Evolutionary conservation across 2,797 vertebrate species (phyloP).

Genomic region (Gymnopithys bicolor): DNA sequence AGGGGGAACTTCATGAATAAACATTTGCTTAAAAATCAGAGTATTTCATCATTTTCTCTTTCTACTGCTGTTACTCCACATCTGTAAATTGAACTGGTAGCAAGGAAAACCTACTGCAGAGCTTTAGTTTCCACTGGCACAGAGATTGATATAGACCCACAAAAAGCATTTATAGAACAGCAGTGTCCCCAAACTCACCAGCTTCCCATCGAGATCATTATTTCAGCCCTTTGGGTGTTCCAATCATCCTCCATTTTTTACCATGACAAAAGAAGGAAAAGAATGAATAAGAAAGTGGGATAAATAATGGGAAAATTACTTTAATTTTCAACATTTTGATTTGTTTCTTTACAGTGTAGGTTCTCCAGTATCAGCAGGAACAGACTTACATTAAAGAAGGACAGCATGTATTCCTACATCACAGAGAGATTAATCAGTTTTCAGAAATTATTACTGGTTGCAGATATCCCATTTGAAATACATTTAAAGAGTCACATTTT

Average conservation of each 20-base stretch:
- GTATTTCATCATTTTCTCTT: conserved; percentile 30
- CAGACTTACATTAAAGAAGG: neutral
- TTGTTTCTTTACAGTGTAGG: neutral
- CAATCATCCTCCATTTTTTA: neutral
- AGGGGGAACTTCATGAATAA: conserved; percentile 64
- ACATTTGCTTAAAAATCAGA: conserved; percentile 68
- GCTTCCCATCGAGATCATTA: neutral
- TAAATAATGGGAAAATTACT: neutral
- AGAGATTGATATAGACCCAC: neutral
- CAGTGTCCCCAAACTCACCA: neutral
- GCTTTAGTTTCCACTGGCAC: neutral
- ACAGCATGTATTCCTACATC: neutral
- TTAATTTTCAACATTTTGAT: neutral
- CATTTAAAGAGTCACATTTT: neutral
- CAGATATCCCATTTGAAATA: neutral
- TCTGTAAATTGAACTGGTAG: conserved; percentile 22
- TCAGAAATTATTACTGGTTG: neutral
- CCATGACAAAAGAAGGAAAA: neutral
- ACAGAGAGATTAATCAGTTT: neutral
- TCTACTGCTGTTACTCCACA: neutral
- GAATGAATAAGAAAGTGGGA: neutral
- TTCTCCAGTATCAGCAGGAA: neutral
- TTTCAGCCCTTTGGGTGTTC: neutral
- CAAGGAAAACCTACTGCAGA: neutral
- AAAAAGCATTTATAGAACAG: neutral